Base-by-base conservation (phyloP, 2,888 invertebrate species). In the Panorpa germanica region DNA sequence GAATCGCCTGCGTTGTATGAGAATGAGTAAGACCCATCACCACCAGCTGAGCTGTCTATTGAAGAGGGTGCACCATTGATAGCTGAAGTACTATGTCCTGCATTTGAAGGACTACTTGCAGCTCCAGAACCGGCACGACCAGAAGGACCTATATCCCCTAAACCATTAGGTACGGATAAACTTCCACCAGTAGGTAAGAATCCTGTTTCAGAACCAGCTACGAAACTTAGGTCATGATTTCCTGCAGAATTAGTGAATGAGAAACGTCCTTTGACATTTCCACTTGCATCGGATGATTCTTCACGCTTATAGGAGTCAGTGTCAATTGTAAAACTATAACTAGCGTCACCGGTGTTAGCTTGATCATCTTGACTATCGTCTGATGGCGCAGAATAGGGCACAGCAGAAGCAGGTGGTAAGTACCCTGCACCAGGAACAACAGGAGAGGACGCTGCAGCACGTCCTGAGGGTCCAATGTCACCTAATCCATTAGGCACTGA, bases 141-240 rank as follows among this genome's bases (percentile, higher is more conserved):
- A n/a, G n/a, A n/a, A n/a, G n/a, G n/a, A n/a, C n/a, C n/a, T n/a
- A n/a, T n/a, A n/a, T n/a, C n/a, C n/a, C n/a, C 32, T 3, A 40
- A 25, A 9, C 42, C 42, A 34, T 41, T 41, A 10, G 42, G 42
- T 23, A 20, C 27, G 10, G 47, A 43, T 37, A 53, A 44, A 38
- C 45, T 51, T 22, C 53, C 53, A 25, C 50, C 51, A 36, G 49
- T 47, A 22, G 49, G 44, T 22, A 47, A 42, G 40, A 76, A 77
- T 0, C 77, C 77, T 1, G 69, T 74, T 40, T 68, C 67, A 32
- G 70, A 59, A 1, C 73, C 76, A n/a, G 77, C 76, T 36, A 70
- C 65, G 48, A 70, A 77, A 32, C 69, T 63, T 1, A 77, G 69
- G 41, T 73, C 70, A 44, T 75, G 73, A n/a, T 68, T 57, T 1